Percentiles rank a stretch among this genome's conserved stretches.
Conservation (phyloP, 2,888 invertebrate genomes). For the Agonopterix subpropinquella region DNA sequence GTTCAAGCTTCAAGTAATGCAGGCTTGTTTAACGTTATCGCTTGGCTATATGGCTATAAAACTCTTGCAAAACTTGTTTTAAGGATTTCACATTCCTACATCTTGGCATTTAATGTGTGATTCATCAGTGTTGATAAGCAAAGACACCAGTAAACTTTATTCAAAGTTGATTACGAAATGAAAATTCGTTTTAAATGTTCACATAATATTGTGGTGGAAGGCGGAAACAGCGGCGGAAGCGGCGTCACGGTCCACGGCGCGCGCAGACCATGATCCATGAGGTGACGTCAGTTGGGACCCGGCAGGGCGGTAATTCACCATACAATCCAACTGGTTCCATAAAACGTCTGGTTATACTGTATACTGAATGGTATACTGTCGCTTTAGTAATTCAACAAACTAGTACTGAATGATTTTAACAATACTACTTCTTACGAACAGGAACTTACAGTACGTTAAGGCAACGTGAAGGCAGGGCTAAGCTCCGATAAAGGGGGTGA, state of each 20-base stretch:
- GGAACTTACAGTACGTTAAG: too few relatives aligned
- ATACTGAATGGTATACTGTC: too few relatives aligned
- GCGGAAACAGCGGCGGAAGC: constrained; percentile 68
- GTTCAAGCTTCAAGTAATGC: constrained; percentile 3
- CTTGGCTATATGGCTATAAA: background rate
- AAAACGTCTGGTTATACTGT: too few relatives aligned
- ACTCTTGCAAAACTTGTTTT: constrained; percentile 7
- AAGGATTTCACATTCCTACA: background rate
- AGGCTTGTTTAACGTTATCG: constrained; percentile 1
- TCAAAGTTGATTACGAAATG: constrained; percentile 30
- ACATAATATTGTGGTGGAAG: constrained; percentile 60
- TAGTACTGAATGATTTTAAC: too few relatives aligned
- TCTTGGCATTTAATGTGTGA: too few relatives aligned
- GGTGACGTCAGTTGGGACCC: constrained; percentile 53
- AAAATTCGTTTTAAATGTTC: constrained; percentile 53
- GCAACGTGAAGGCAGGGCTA: too few relatives aligned
- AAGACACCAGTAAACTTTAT: background rate
- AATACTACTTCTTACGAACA: too few relatives aligned
- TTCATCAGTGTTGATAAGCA: background rate
- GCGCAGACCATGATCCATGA: constrained; percentile 38
- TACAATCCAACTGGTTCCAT: background rate
- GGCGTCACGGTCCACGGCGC: constrained; percentile 60
- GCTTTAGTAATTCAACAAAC: too few relatives aligned
- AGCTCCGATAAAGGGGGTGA: too few relatives aligned
- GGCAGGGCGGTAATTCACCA: constrained; percentile 13